Percentiles rank a stretch among this genome's conserved stretches.
Evolutionary conservation across 2,888 invertebrate genomes (phyloP).

Genomic region (Tupiocoris notatus): DNA sequence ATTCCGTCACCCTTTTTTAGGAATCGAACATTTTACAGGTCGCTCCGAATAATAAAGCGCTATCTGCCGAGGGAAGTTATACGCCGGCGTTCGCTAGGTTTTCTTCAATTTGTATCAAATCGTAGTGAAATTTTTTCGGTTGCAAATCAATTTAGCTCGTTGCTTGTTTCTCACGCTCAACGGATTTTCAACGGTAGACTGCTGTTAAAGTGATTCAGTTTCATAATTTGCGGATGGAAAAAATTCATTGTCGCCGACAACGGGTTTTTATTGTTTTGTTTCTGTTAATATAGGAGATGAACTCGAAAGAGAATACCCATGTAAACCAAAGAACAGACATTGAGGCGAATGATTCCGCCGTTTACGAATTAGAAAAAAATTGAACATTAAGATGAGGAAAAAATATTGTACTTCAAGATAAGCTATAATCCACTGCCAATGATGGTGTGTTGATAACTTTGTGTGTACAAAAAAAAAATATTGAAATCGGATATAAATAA

Average conservation of each 20-base stretch:
- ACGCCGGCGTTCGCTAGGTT: not conserved
- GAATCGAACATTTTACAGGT: too few relatives aligned
- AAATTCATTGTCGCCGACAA: not conserved
- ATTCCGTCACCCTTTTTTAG: not conserved
- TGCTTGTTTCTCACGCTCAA: slow-evolving; percentile 30
- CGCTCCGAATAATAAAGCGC: not conserved
- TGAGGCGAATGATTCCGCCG: slow-evolving; percentile 30
- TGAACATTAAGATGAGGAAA: slow-evolving; percentile 23
- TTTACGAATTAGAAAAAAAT: slow-evolving; percentile 40
- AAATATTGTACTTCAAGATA: slow-evolving; percentile 36
- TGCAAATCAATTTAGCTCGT: not conserved
- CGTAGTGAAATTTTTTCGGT: not conserved
- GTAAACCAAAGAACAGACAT: slow-evolving; percentile 33
- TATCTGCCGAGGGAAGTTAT: not conserved
- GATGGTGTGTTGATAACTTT: slow-evolving; percentile 38
- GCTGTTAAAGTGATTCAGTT: slow-evolving; percentile 13
- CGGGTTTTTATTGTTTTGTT: slow-evolving; percentile 13
- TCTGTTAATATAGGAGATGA: slow-evolving; percentile 26
- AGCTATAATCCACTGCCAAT: slow-evolving; percentile 42
- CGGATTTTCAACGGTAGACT: slow-evolving; percentile 23
- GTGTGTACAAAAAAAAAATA: slow-evolving; percentile 42
- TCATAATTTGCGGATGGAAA: slow-evolving; percentile 7
- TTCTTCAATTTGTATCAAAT: not conserved
- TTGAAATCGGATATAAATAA: slow-evolving; percentile 30
- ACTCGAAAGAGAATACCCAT: slow-evolving; percentile 11